Base-by-base conservation (phyloP, 2,888 invertebrate species). In the Rotaria magnacalcarata region DNA sequence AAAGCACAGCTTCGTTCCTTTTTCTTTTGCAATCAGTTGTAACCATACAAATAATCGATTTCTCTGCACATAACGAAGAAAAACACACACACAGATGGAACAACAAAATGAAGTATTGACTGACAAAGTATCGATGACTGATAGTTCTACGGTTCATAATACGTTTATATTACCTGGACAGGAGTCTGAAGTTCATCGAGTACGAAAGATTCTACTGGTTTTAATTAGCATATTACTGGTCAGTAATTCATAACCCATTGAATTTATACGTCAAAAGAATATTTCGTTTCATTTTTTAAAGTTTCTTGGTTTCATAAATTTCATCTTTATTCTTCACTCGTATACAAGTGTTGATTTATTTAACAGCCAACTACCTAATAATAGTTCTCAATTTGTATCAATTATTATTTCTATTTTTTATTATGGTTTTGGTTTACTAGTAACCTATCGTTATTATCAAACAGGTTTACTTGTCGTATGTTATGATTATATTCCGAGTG, bases 361-460 rank as follows among this genome's bases (percentile, higher is more conserved):
- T 34, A 1, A 67, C 34, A 34, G 27, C 19, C 34, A 67, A 34
- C 19, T 34, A 14, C 67, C 67, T 19, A 67, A 67, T 41, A 67
- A 16, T 67, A 34, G 67, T 67, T 34, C 67, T 34, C 67, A 67
- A 67, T 67, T 67, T 19, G 67, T 67, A 34, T 41, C 67, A 4
- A 19, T 67, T 27, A 11, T 67, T 19, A 67, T 67, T 16, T 16
- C 34, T 67, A 34, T 67, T 67, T 7, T 67, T 6, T 67, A 67
- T 27, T 67, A 67, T 34, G 1, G 67, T 34, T 67, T 67, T 19
- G 67, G 67, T 16, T 27, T 67, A 67, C 19, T 67, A 34, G 34
- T 67, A 34, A 34, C 67, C 14, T 67, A 67, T 67, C 67, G 67
- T 41, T 67, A 67, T 34, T 67, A 67, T 67, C 67, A 67, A 34